Conservation (phyloP, 1,140 invertebrate genomes). For the Zaprionus davidi region DNA sequence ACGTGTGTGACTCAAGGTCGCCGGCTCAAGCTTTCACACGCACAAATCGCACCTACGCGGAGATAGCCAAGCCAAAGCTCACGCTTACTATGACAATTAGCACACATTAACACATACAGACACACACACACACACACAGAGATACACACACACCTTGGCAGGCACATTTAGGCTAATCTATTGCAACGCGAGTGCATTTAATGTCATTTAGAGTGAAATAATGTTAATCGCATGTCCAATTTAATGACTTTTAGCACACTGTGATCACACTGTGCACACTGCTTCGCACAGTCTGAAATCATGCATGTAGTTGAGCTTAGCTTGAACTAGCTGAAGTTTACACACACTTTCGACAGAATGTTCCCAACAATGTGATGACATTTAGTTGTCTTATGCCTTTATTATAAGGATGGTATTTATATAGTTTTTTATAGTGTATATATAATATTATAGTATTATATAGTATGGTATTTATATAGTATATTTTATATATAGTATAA, state of each 20-base stretch:
- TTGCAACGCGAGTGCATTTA: conserved; percentile 49
- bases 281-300: conserved; percentile 2
- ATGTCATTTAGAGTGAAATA: conserved; percentile 72
- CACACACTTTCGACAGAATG: no score
- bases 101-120: background rate
- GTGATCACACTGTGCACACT: conserved; percentile 25
- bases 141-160: background rate
- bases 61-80: conserved; percentile 20
- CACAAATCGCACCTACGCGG: background rate
- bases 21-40: conserved; percentile 19
- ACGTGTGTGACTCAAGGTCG: conserved; percentile 18
- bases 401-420: no score
- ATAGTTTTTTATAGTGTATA: no score
- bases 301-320: conserved; percentile 41
- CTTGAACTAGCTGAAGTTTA: background rate
- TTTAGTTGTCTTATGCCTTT: no score
- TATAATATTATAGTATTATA: no score
- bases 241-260: conserved; percentile 69
- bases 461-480: no score
- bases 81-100: conserved; percentile 5
- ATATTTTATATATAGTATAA: no score
- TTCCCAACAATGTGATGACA: no score
- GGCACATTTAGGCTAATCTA: conserved; percentile 52
- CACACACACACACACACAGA: background rate
- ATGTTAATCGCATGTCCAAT: conserved; percentile 76